phyloP scores from a whole-genome alignment of 2,797 vertebrate genomes.

The Notoglanidium macrostoma region DNA sequence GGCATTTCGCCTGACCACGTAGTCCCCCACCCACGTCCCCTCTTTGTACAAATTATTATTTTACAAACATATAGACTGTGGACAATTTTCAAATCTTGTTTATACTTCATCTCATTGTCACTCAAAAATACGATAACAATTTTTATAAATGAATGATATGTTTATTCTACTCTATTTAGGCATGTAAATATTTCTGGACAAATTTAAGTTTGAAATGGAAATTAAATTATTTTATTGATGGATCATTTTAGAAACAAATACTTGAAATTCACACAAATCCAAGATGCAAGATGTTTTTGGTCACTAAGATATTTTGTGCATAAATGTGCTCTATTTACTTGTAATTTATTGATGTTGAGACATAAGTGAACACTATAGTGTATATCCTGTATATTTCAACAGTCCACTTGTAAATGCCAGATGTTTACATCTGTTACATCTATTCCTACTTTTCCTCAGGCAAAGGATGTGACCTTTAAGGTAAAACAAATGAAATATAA shows the following conservation, averaged over 20 bases:
- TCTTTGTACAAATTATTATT: no score
- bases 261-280: background rate
- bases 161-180: background rate
- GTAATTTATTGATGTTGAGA: background rate
- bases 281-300: background rate
- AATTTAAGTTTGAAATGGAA: background rate
- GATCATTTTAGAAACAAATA: background rate
- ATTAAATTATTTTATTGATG: background rate
- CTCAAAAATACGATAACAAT: no score
- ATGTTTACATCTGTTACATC: background rate
- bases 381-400: background rate
- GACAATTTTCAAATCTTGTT: no score
- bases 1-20: no score
- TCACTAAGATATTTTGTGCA: background rate
- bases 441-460: background rate
- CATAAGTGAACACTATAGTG: background rate
- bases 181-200: background rate
- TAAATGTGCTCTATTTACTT: background rate
- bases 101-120: no score
- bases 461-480: background rate
- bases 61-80: no score
- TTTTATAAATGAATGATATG: background rate
- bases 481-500: background rate
- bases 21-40: no score
- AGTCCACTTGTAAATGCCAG: background rate